Conservation (phyloP, 2,797 vertebrate species). For the Cirrhinus mrigala region DNA sequence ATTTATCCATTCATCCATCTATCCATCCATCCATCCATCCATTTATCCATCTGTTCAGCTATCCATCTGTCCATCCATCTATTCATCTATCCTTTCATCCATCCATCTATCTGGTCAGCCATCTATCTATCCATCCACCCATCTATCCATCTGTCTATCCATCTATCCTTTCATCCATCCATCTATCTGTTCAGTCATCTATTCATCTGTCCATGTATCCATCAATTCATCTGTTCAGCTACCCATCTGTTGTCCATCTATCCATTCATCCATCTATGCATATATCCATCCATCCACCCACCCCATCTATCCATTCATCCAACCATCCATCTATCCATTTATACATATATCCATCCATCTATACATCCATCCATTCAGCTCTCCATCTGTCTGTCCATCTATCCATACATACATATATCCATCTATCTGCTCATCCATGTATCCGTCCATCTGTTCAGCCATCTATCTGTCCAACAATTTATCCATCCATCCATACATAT, state of each 20-base stretch:
- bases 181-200: too few relatives aligned
- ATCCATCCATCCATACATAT: accelerated
- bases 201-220: not conserved
- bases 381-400: accelerated
- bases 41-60: not conserved
- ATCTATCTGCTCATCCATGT: not conserved
- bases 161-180: not conserved
- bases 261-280: not conserved
- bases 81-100: not conserved
- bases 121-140: not conserved
- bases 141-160: accelerated
- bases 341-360: not conserved
- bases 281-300: not conserved
- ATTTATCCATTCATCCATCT: not conserved
- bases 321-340: accelerated
- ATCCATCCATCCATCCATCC: not conserved
- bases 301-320: accelerated
- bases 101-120: not conserved
- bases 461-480: not conserved
- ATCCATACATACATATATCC: too few relatives aligned
- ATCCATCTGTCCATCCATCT: not conserved
- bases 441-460: not conserved
- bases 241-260: accelerated
- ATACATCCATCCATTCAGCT: not conserved
- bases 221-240: not conserved